These are phyloP conservation scores for Harpagoxenus sublaevis DNA, from an alignment of 2,888 invertebrate species.

Conservation along the genomic window DNA sequence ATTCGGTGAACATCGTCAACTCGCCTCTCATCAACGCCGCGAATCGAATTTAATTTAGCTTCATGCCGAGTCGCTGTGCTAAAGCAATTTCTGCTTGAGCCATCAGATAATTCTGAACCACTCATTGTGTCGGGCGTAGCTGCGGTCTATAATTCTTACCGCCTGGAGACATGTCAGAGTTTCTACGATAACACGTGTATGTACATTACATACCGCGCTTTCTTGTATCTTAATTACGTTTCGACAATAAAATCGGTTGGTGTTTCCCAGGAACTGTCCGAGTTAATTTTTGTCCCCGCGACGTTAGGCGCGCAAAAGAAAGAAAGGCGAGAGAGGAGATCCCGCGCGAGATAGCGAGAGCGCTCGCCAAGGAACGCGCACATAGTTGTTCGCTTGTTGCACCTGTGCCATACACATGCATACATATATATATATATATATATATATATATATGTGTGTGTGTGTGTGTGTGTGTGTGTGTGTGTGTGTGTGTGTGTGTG, in stretches of 20 bases:
- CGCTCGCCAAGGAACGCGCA: not conserved
- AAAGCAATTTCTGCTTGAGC: not conserved
- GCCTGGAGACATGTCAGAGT: slow-evolving; percentile 20
- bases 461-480: too few species aligned
- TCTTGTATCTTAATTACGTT: slow-evolving; percentile 45
- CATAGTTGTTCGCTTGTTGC: slow-evolving; percentile 13
- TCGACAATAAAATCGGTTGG: slow-evolving; percentile 24
- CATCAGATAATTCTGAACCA: slow-evolving; percentile 11
- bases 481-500: too few species aligned
- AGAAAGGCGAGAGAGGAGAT: slow-evolving; percentile 46
- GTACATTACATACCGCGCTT: not conserved
- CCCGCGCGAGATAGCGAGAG: slow-evolving; percentile 41
- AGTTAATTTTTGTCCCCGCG: slow-evolving; percentile 39
- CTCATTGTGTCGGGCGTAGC: slow-evolving; percentile 22
- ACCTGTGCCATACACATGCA: slow-evolving; percentile 1
- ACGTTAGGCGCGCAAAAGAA: slow-evolving; percentile 17
- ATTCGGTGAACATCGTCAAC: not conserved
- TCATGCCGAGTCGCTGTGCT: not conserved
- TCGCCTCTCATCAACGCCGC: not conserved
- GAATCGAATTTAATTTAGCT: slow-evolving; percentile 24
- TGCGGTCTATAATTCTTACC: slow-evolving; percentile 32
- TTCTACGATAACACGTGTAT: slow-evolving; percentile 18
- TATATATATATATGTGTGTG: too few species aligned
- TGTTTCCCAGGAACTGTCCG: slow-evolving; percentile 37
- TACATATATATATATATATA: too few species aligned